phyloP scores from a whole-genome alignment of 2,888 invertebrate genomes.

The Antitype chi region DNA sequence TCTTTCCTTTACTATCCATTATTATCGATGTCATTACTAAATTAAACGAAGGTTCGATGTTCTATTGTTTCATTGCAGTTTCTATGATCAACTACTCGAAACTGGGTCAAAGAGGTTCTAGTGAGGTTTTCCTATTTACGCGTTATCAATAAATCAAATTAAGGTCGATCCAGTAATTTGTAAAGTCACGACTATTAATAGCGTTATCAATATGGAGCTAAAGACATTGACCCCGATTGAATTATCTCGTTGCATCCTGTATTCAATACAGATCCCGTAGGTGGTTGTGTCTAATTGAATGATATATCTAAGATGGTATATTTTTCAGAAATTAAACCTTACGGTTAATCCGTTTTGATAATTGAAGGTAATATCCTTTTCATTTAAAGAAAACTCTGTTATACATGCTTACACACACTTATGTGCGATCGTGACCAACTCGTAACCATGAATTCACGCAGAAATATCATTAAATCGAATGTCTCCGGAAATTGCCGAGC shows the following conservation, averaged over 20 bases:
- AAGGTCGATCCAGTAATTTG: conserved; percentile 56
- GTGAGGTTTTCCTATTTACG: conserved; percentile 41
- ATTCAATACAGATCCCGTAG: conserved; percentile 35
- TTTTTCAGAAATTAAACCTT: background rate
- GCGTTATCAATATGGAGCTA: conserved; percentile 46
- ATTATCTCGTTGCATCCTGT: conserved; percentile 49
- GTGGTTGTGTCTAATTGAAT: conserved; percentile 6
- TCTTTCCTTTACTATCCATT: conserved; percentile 6
- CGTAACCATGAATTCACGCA: conserved; percentile 12
- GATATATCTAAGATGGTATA: background rate
- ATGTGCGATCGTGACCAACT: background rate
- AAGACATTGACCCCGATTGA: conserved; percentile 58
- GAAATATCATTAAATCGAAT: conserved; percentile 28
- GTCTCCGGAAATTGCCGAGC: conserved; percentile 41
- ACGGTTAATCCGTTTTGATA: background rate
- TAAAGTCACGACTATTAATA: conserved; percentile 51
- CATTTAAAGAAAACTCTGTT: conserved; percentile 11
- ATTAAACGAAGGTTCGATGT: conserved; percentile 13
- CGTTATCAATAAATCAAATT: conserved; percentile 50
- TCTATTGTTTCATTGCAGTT: conserved; percentile 41
- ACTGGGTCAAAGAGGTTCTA: conserved; percentile 43
- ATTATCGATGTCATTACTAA: conserved; percentile 3
- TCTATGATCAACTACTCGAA: conserved; percentile 10
- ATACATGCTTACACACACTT: conserved; percentile 8
- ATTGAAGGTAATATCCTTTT: background rate